These are phyloP conservation scores for Trissolcus japonicus DNA, from an alignment of 2,888 invertebrate species.

Conservation along the genomic window DNA sequence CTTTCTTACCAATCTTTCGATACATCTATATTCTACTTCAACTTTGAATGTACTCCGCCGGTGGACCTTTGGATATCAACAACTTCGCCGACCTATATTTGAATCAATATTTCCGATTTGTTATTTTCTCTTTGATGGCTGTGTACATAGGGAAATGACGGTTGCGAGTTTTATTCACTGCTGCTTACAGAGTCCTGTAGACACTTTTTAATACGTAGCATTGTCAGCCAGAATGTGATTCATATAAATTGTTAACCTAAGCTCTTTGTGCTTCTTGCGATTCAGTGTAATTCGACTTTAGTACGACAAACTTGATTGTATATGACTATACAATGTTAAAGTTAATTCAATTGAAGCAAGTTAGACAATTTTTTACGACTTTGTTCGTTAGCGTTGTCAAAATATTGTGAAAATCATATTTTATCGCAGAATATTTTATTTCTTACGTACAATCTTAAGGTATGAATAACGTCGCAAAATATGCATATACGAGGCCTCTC, in stretches of 20 bases:
- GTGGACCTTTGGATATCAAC: no score
- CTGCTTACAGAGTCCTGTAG: no score
- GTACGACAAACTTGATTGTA: slow-evolving; percentile 14
- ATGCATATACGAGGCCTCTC: slow-evolving; percentile 43
- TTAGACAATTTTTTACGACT: neutral
- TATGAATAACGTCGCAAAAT: slow-evolving; percentile 23
- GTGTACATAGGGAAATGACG: no score
- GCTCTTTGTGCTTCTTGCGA: slow-evolving; percentile 20
- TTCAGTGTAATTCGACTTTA: slow-evolving; percentile 11
- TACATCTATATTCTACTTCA: neutral
- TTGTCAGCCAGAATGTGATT: no score
- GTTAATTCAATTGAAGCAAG: neutral
- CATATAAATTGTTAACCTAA: no score
- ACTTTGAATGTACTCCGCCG: no score
- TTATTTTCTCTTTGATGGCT: no score
- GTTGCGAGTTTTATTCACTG: no score
- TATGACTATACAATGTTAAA: neutral
- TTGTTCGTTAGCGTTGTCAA: neutral
- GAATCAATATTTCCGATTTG: no score
- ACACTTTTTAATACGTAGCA: no score
- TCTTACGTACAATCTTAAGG: slow-evolving; percentile 27
- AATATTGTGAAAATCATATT: slow-evolving; percentile 2
- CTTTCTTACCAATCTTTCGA: neutral
- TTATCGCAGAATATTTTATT: slow-evolving; percentile 23
- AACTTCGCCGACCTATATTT: no score